Evolutionary conservation across 2,113 vertebrate species (phyloP).

Genomic region (Chloroceryle aenea): DNA sequence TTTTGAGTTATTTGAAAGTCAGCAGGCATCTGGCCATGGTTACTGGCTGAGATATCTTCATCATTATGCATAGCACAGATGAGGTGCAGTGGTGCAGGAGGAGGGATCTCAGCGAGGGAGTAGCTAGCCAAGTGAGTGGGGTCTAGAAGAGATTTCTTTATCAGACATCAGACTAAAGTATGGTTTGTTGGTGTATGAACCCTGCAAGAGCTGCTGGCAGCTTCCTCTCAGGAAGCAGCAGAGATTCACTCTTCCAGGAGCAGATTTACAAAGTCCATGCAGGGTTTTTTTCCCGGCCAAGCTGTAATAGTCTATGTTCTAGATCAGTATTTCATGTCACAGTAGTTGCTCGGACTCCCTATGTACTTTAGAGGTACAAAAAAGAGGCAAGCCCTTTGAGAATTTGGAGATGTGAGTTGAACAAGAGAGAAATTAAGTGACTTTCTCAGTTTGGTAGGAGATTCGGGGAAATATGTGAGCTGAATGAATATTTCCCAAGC

Average conservation of each 20-base stretch:
- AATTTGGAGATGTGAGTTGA: background rate
- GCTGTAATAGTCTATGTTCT: constrained; percentile 17
- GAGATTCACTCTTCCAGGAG: constrained; percentile 50
- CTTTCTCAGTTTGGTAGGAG: background rate
- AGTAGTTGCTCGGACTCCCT: background rate
- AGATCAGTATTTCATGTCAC: constrained; percentile 11
- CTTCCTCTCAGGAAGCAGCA: constrained; percentile 6
- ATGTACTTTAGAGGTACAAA: background rate
- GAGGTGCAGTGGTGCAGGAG: background rate
- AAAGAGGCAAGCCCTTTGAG: background rate
- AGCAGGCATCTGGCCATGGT: background rate
- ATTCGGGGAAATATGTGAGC: background rate
- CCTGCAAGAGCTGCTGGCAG: constrained; percentile 28
- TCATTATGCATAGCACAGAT: background rate
- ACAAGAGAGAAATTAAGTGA: background rate
- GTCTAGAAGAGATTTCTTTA: constrained; percentile 5
- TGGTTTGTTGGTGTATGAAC: constrained; percentile 1
- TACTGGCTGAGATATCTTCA: background rate
- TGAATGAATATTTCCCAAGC: background rate
- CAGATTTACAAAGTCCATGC: background rate
- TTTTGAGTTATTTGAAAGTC: constrained; percentile 3
- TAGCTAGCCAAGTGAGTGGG: background rate
- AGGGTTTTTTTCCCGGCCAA: background rate
- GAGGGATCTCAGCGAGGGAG: background rate
- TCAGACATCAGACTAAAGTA: constrained; percentile 19